phyloP scores from a whole-genome alignment of 2,888 invertebrate genomes.

The Meghimatium bilineatum region DNA sequence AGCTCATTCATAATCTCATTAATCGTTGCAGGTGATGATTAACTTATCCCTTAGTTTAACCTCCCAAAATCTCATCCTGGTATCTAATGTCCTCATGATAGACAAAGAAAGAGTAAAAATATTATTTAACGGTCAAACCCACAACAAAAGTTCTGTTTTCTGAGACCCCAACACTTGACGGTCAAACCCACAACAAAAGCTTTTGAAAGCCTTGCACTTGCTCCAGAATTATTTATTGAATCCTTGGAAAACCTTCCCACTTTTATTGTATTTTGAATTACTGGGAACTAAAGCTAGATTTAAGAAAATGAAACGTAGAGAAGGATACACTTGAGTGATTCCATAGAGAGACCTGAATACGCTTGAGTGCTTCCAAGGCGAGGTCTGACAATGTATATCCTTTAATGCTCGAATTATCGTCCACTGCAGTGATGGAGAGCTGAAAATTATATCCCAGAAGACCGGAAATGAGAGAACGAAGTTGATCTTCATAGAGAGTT shows the following conservation, averaged over 20 bases:
- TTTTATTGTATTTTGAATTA: background rate
- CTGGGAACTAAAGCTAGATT: background rate
- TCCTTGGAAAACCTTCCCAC: background rate
- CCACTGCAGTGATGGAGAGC: background rate
- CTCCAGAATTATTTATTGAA: background rate
- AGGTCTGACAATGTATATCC: background rate
- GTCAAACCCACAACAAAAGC: background rate
- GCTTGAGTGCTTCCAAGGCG: too few species aligned
- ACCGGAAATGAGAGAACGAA: background rate
- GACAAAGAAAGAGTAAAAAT: background rate
- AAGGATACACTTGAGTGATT: background rate
- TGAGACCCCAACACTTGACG: background rate
- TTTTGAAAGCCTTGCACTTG: background rate
- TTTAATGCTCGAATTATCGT: background rate
- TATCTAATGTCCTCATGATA: too few species aligned
- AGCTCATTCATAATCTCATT: too few species aligned
- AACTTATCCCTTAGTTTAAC: too few species aligned
- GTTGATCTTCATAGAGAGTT: background rate
- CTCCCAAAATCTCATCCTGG: too few species aligned
- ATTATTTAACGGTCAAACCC: too few species aligned
- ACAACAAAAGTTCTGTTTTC: too few species aligned
- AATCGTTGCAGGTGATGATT: too few species aligned
- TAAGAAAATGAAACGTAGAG: background rate
- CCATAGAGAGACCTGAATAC: too few species aligned
- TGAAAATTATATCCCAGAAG: background rate